Evolutionary conservation across 2,888 invertebrate genomes (phyloP), one percentile per base, ranked within the genome.

Genomic region (Diarsia dahlii): DNA sequence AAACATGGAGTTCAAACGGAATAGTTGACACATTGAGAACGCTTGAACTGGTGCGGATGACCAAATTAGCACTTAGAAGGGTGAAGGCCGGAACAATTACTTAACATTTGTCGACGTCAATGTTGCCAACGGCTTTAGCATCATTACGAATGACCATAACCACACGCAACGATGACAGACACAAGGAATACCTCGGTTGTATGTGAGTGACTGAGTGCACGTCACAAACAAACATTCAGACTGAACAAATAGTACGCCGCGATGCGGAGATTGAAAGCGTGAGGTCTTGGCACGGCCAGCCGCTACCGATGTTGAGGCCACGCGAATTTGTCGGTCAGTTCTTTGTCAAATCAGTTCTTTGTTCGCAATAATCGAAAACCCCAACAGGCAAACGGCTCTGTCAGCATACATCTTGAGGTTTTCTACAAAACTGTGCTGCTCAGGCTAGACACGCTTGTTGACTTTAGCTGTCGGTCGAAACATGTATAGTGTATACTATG

Each of bases 141-240:
- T 54, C 28, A 74, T 46, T n/a, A 62, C 15, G 18, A 56, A 56
- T 13, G 18, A 20, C 48, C 23, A 50, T 34, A 39, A 39, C 18
- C 56, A 45, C 39, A 34, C 8, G 52, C 39, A 62, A 34, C 39
- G 20, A 60, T 9, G 34, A 50, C 13, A 3, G 10, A 67, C 28
- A 45, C 46, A 65, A 39, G 20, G 60, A 39, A 60, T 46, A 52
- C 28, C n/a, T 20, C 20, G 50, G 34, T 58, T 28, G 8, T 62
- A 13, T 39, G 46, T 81, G 20, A 46, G n/a, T n/a, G n/a, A n/a
- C n/a, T n/a, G n/a, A n/a, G 45, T 46, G 63, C 15, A 73, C 23
- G 70, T 52, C 72, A 72, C 65, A 71, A 81, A 76, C 45, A 64
- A 72, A 81, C 60, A 28, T 12, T 66, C 18, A 62, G 28, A 60